Evolutionary conservation across 2,113 vertebrate species (phyloP).

Genomic region (Pseudorasbora parva): DNA sequence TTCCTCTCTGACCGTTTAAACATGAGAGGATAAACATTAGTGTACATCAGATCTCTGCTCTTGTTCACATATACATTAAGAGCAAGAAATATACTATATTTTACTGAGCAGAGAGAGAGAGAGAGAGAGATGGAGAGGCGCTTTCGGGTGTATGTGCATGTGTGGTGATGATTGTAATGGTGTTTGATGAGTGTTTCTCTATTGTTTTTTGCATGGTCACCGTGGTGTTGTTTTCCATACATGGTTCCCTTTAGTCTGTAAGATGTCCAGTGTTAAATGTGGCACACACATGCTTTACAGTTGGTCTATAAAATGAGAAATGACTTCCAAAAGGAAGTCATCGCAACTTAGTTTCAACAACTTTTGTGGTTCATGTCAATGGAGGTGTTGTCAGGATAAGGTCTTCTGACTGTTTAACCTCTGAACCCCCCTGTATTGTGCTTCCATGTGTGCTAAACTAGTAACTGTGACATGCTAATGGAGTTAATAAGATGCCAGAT

Average conservation of each 20-base stretch:
- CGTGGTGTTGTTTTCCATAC: constrained; percentile 53
- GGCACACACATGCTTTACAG: background rate
- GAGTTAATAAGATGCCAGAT: background rate
- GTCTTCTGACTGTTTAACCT: constrained; percentile 1
- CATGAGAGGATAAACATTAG: constrained; percentile 32
- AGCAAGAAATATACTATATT: constrained; percentile 48
- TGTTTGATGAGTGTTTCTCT: constrained; percentile 11
- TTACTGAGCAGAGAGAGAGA: constrained; percentile 25
- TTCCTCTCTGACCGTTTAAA: background rate
- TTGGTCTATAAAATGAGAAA: background rate
- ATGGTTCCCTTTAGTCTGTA: background rate
- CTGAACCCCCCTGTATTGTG: constrained; percentile 9
- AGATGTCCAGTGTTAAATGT: constrained; percentile 1
- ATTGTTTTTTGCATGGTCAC: constrained; percentile 56
- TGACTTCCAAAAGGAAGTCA: background rate
- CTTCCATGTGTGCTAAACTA: constrained; percentile 19
- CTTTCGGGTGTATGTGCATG: constrained; percentile 46
- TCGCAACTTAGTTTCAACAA: background rate
- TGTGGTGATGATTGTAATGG: constrained; percentile 40
- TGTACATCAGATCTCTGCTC: background rate
- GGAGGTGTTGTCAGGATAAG: background rate
- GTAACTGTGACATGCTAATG: constrained; percentile 28
- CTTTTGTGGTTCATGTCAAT: background rate
- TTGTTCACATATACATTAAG: background rate
- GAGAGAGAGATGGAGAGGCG: background rate